Evolutionary conservation across 2,888 invertebrate genomes (phyloP).

Genomic region (Eupithecia exiguata): DNA sequence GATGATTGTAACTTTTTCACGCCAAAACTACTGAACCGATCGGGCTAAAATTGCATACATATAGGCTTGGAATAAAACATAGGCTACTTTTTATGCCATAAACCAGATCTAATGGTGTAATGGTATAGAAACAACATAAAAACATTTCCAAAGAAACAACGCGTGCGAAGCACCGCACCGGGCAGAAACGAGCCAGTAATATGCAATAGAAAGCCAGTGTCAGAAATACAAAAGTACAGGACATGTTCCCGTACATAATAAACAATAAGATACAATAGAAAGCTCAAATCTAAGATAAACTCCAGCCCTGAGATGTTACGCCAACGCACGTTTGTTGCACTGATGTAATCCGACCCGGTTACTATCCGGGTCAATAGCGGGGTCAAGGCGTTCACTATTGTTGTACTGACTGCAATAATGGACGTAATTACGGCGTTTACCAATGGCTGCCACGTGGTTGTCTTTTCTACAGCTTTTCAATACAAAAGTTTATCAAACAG

Average conservation of each 20-base stretch:
- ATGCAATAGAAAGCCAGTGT: background rate
- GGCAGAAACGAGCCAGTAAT: background rate
- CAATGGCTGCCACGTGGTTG: conserved; percentile 15
- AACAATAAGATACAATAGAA: conserved; percentile 9
- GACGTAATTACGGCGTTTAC: conserved; percentile 41
- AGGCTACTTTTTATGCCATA: too few relatives aligned
- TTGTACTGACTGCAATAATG: conserved; percentile 43
- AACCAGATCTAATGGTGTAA: too few relatives aligned
- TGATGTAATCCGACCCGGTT: conserved; percentile 61
- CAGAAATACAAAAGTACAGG: background rate
- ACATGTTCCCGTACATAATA: background rate
- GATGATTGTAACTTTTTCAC: too few relatives aligned
- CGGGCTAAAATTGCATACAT: too few relatives aligned
- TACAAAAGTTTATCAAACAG: background rate
- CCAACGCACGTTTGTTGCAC: conserved; percentile 48
- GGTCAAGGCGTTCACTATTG: conserved; percentile 62
- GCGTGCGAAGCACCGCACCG: too few relatives aligned
- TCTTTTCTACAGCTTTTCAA: conserved; percentile 5
- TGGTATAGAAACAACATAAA: too few relatives aligned
- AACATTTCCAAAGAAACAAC: too few relatives aligned
- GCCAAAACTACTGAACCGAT: too few relatives aligned
- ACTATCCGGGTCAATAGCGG: conserved; percentile 61
- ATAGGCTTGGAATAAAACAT: too few relatives aligned
- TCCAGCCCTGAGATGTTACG: conserved; percentile 32
- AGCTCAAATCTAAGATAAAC: conserved; percentile 21